Base-by-base conservation (phyloP, 2,113 vertebrate species). In the Columbina picui region DNA sequence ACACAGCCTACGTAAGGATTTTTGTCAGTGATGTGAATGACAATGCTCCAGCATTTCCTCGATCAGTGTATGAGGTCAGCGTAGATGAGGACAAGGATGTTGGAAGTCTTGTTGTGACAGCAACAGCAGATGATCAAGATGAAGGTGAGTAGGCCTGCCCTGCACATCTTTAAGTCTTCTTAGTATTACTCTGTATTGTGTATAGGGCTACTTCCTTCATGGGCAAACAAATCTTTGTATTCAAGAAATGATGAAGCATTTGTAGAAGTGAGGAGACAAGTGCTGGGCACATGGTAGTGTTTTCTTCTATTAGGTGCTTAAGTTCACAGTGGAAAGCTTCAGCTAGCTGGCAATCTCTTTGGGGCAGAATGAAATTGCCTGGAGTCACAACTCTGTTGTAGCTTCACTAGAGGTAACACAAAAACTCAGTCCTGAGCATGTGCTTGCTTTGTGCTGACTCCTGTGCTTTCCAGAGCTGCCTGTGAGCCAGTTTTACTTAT, bases 1-100 rank as follows among this genome's bases (percentile, higher is more conserved):
- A 99, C 97, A 99, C 98, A 9, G 98, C 99, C 63, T 99, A 99
- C 6, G 95, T 99, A 87, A 97, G 99, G 95, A 97, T 99, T 97
- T 98, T 99, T 77, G 89, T 99, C 91, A 98, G 98, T 1, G 99
- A 99, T 41, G 97, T 99, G 36, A 99, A 99, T 25, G 99, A 99
- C 98, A 99, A 99, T 7, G 97, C 98, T 4, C 99, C 99, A 0
- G 95, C 95, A 2, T 99, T 99, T 93, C 97, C 98, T 73, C 98
- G 60, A 52, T 59, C 97, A 1, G 93, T 97, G 61, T 99, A 99
- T 38, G 98, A 99, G 88, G 97, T 99, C 94, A 99, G 98, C 77
- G 61, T 99, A 95, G 98, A 98, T 61, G 99, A 99, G 77, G 99
- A 99, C 97, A 97, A 97, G 73, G 99, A 99, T 87, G 97, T 99